Conservation (phyloP, 2,888 invertebrate species). For the Caenorhabditis zanzibari region DNA sequence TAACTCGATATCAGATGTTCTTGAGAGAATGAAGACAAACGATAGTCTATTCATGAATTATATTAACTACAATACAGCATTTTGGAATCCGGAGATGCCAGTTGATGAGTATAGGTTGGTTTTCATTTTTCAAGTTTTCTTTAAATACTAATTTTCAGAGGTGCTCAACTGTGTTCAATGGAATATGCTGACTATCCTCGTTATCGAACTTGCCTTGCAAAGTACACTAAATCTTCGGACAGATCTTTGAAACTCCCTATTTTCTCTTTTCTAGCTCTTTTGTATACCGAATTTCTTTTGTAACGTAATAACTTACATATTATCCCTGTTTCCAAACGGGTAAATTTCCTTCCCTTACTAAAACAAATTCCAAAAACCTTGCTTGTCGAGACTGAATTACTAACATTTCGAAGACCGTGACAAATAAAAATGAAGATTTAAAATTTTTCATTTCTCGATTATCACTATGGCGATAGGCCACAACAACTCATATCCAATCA, state of each 20-base stretch:
- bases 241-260: constrained; percentile 23
- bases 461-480: constrained; percentile 23
- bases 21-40: constrained; percentile 68
- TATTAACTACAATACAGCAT: constrained; percentile 72
- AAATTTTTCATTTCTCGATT: constrained; percentile 51
- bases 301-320: not conserved
- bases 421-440: constrained; percentile 27
- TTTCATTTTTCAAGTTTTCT: no score
- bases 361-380: constrained; percentile 8
- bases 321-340: constrained; percentile 17
- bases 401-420: constrained; percentile 9
- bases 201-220: constrained; percentile 72
- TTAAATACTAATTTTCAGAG: constrained; percentile 62
- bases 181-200: constrained; percentile 75
- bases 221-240: constrained; percentile 38
- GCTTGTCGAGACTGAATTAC: not conserved
- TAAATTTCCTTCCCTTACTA: constrained; percentile 10
- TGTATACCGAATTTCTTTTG: constrained; percentile 51
- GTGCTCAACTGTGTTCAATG: constrained; percentile 79
- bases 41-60: constrained; percentile 69
- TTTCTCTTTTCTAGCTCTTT: constrained; percentile 55
- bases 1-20: constrained; percentile 49
- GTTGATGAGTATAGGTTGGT: constrained; percentile 66
- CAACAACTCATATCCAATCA: constrained; percentile 26
- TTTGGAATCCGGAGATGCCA: constrained; percentile 68